These are phyloP conservation scores for Hyaena hyaena DNA, from an alignment of 2,113 vertebrate genomes.

Conservation along the genomic window DNA sequence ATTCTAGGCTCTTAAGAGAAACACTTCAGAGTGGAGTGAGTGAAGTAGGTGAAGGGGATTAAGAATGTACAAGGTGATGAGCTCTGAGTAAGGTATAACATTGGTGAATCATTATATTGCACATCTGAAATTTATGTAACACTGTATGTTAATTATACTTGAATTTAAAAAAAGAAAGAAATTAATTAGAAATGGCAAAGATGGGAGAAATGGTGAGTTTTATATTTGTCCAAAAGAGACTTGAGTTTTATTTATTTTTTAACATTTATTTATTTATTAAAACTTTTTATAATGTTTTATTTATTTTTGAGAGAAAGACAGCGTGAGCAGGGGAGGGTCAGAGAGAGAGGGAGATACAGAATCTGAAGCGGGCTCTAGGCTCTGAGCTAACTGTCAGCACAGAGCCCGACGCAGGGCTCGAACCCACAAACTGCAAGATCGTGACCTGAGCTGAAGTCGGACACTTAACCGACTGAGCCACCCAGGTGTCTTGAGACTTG, in stretches of 20 bases:
- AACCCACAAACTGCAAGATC: no score
- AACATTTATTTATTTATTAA: no score
- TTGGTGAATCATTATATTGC: not conserved
- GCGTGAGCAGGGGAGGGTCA: no score
- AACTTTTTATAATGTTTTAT: no score
- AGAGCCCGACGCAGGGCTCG: no score
- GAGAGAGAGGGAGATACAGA: no score
- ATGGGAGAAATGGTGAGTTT: not conserved
- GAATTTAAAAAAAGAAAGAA: not conserved
- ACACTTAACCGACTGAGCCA: no score
- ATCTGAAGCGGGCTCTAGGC: no score
- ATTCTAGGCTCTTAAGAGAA: not conserved
- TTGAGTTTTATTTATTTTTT: not conserved
- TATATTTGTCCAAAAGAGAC: not conserved
- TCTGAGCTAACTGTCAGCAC: no score
- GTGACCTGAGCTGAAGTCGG: no score
- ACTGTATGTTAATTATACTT: not conserved
- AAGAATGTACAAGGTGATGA: not conserved
- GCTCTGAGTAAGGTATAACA: not conserved
- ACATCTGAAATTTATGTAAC: not conserved
- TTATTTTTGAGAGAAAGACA: no score
- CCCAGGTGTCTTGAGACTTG: not conserved
- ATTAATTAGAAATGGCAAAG: not conserved
- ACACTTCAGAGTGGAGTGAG: not conserved
- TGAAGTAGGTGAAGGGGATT: not conserved